These are phyloP conservation scores for Cheilosia soror DNA, from an alignment of 2,888 invertebrate genomes.

Conservation along the genomic window DNA sequence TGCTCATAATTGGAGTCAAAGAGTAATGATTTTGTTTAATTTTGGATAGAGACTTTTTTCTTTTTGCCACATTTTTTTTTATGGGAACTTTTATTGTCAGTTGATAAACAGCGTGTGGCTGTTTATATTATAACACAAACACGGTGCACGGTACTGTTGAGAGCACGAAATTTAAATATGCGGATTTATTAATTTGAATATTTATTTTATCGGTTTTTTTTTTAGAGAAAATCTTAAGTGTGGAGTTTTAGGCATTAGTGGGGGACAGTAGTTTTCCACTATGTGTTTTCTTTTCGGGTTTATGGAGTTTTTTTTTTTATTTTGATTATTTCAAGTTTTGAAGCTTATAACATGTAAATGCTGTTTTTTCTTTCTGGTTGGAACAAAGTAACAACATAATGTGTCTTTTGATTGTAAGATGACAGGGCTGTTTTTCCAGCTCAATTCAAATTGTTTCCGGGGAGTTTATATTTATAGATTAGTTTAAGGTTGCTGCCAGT, in stretches of 20 bases:
- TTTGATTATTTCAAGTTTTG: too few species aligned
- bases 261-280: neutral
- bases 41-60: slow-evolving; percentile 49
- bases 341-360: too few species aligned
- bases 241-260: neutral
- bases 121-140: neutral
- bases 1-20: slow-evolving; percentile 62
- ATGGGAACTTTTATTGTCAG: slow-evolving; percentile 56
- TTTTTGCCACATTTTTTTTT: slow-evolving; percentile 19
- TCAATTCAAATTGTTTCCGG: too few species aligned
- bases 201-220: slow-evolving; percentile 3
- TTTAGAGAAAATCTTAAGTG: slow-evolving; percentile 36
- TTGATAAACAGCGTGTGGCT: slow-evolving; percentile 11
- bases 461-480: too few species aligned
- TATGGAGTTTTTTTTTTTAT: too few species aligned
- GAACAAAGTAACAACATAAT: too few species aligned
- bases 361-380: too few species aligned
- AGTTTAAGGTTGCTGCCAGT: too few species aligned
- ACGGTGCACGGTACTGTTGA: neutral
- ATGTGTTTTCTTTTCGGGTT: neutral
- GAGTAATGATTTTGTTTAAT: slow-evolving; percentile 45
- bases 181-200: slow-evolving; percentile 31
- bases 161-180: slow-evolving; percentile 42
- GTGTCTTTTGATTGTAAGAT: too few species aligned
- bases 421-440: too few species aligned